phyloP scores from a whole-genome alignment of 1,140 invertebrate genomes.

The Contarinia nasturtii region DNA sequence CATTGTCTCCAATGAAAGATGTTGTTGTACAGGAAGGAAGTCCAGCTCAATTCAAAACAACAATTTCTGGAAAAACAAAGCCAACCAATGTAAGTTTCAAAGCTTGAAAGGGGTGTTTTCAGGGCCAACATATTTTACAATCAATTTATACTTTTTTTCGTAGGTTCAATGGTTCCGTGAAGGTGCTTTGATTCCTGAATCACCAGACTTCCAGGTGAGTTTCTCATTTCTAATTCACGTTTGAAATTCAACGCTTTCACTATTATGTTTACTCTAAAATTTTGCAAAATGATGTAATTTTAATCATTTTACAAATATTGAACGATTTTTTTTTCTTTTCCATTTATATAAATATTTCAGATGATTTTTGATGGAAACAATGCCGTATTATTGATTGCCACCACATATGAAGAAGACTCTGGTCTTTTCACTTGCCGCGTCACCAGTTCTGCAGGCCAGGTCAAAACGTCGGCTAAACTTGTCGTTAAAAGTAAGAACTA shows the following conservation, averaged over 20 bases:
- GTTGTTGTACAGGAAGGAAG: conserved; percentile 68
- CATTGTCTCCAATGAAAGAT: conserved; percentile 59
- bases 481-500: conserved; percentile 95
- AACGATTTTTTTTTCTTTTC: too few relatives aligned
- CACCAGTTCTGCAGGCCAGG: conserved; percentile 75
- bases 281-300: too few relatives aligned
- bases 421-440: conserved; percentile 82
- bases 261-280: too few relatives aligned
- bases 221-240: too few relatives aligned
- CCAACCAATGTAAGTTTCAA: conserved; percentile 31
- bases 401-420: conserved; percentile 84
- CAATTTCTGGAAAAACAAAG: conserved; percentile 58
- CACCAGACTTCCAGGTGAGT: conserved; percentile 76
- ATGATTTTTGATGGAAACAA: conserved; percentile 84
- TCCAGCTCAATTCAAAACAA: conserved; percentile 72
- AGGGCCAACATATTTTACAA: too few relatives aligned
- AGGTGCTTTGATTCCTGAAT: conserved; percentile 72
- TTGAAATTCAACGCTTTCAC: too few relatives aligned
- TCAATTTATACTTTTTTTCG: conserved; percentile 14
- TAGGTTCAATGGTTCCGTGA: conserved; percentile 65
- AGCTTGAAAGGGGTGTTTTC: too few relatives aligned
- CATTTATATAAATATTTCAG: too few relatives aligned
- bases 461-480: conserved; percentile 79
- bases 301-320: too few relatives aligned
- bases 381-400: conserved; percentile 73